Percentiles rank a stretch among this genome's conserved stretches.
phyloP scores from a whole-genome alignment of 37 sponge, comb jelly and placozoan species.

The Haliclona indistincta region DNA sequence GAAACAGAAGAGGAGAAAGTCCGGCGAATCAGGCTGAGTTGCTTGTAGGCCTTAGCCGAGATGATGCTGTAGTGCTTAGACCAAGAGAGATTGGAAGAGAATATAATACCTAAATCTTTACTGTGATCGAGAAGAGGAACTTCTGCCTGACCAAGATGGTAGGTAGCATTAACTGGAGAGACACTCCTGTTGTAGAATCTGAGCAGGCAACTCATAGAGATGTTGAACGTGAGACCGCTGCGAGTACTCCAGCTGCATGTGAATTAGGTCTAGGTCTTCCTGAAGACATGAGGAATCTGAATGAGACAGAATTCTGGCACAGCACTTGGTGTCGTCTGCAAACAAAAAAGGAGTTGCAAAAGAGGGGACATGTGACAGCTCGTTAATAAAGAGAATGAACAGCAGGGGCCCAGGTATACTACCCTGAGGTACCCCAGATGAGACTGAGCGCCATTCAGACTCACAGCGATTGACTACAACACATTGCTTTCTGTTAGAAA shows the following conservation, averaged over 20 bases:
- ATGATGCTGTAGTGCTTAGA: not conserved
- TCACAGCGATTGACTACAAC: not conserved
- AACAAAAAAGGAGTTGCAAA: not conserved
- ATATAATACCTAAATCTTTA: constrained; percentile 10
- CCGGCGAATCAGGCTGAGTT: not conserved
- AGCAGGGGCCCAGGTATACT: not conserved
- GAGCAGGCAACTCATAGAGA: not conserved
- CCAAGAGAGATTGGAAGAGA: constrained; percentile 4
- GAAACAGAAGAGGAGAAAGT: not conserved
- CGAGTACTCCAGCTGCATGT: not conserved
- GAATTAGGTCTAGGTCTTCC: not conserved
- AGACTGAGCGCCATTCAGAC: not conserved
- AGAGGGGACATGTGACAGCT: not conserved
- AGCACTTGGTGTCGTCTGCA: constrained; percentile 5
- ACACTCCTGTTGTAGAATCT: not conserved
- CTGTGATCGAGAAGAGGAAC: not conserved
- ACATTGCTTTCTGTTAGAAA: not conserved
- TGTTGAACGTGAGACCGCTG: not conserved
- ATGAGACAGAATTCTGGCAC: not conserved
- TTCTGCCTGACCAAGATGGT: not conserved
- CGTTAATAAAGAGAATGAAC: not conserved
- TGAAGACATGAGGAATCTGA: not conserved
- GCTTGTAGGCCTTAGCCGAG: not conserved
- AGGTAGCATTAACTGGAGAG: not conserved
- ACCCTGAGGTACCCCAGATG: constrained; percentile 8